These are phyloP conservation scores for Oxygymnocypris stewartii DNA, from an alignment of 2,113 vertebrate genomes.

Conservation along the genomic window DNA sequence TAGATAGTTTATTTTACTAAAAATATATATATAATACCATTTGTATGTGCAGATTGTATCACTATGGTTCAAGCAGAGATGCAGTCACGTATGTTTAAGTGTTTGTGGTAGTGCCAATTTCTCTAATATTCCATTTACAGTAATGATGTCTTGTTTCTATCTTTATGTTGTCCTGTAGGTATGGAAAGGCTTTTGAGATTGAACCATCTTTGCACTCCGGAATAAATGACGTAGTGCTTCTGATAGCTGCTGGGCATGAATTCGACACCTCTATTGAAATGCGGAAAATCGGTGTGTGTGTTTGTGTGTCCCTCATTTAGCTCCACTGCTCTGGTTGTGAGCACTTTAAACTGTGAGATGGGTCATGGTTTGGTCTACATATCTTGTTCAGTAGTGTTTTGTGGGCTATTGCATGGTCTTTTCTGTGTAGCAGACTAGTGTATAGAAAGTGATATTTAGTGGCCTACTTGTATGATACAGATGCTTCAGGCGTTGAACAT, in stretches of 20 bases:
- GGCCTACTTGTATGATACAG: background rate
- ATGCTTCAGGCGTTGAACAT: background rate
- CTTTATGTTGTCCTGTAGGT: constrained; percentile 72
- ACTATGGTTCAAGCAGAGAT: background rate
- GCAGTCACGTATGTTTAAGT: background rate
- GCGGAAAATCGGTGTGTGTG: constrained; percentile 79
- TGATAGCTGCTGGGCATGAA: constrained; percentile 82
- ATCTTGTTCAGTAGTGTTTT: background rate
- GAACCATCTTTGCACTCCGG: constrained; percentile 87
- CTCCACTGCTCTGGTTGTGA: background rate
- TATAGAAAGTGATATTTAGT: background rate
- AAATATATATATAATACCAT: no score
- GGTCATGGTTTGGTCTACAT: background rate
- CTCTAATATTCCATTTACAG: background rate
- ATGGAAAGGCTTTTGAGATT: constrained; percentile 82
- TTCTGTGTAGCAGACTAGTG: background rate
- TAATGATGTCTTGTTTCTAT: background rate
- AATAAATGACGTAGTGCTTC: constrained; percentile 84
- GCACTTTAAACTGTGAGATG: background rate
- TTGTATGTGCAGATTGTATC: background rate
- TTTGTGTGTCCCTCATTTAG: constrained; percentile 15
- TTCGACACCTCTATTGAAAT: constrained; percentile 84
- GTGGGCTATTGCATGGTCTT: background rate
- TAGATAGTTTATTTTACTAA: background rate
- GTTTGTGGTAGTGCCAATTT: background rate